Evolutionary conservation across 2,797 vertebrate species (phyloP), one percentile per base, ranked within the genome.

Genomic region (Eospalax fontanierii): DNA sequence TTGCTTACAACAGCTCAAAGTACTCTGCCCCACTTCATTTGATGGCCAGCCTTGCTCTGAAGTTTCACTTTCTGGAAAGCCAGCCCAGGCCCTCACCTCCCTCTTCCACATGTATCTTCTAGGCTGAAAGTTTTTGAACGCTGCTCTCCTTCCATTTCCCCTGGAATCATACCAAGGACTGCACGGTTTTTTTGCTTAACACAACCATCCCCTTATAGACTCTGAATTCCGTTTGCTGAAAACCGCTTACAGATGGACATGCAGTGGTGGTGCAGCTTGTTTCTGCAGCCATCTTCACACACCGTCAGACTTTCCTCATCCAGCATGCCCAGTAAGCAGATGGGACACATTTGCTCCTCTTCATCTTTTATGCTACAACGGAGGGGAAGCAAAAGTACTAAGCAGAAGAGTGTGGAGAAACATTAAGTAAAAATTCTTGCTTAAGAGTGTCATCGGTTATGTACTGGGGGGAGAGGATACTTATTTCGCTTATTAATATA

Each of bases 321-420:
- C 96, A 99, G 98, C 99, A 99, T 99, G 97, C 99, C 99, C 98
- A 99, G 89, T 96, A 99, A 97, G 97, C 99, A 99, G 96, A 99
- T 99, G 11, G 99, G 99, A 97, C 99, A 99, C 99, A 99, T 99
- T 97, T 99, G 99, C 81, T 99, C 99, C 97, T 99, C 99, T 98
- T 99, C 99, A 93, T 99, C 99, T 95, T 99, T 99, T 97, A 99
- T 98, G 97, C 99, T 99, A 83, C 0, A 78, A 97, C 0, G 95
- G 79, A 83, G 43, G 59, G 33, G 30, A 91, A 91, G 63, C 11
- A 18, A 63, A 92, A 65, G 14, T 30, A 63, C 80, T 95, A 75
- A 74, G n/a, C n/a, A 40, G 21, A 61, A 22, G 76, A 63, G 28
- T 70, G 8, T 21, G 6, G 63, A 28, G 16, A 88, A 28, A 57